A percentile compares a stretch with the other conserved stretches of the same genome.
Conservation (phyloP, 1,140 invertebrate genomes). For the Asobara japonica region DNA sequence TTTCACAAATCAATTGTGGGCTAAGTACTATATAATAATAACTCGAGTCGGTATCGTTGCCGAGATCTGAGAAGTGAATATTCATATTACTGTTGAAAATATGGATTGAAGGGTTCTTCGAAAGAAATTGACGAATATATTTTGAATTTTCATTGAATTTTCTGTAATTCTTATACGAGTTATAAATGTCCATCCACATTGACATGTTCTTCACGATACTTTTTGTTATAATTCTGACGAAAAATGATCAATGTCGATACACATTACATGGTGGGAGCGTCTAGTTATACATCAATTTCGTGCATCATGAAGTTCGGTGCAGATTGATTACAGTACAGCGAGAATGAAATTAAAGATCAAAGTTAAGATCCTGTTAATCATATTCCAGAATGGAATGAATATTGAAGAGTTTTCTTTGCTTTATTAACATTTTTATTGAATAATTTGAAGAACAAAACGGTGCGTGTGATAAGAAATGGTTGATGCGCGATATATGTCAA, state of each 20-base stretch:
- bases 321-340: constrained; percentile 18
- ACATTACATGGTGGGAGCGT: not conserved
- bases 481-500: not conserved
- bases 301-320: constrained; percentile 18
- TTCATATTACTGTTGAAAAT: too few relatives aligned
- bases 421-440: constrained; percentile 20
- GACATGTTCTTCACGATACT: not conserved
- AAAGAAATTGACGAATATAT: too few relatives aligned
- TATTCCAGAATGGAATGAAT: constrained; percentile 47
- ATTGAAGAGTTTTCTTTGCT: constrained; percentile 40
- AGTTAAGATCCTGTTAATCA: constrained; percentile 9
- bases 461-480: too few relatives aligned
- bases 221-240: not conserved
- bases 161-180: not conserved
- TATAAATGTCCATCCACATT: not conserved
- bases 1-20: too few relatives aligned
- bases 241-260: not conserved
- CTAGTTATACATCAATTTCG: not conserved
- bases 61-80: too few relatives aligned
- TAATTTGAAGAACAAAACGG: not conserved
- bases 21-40: too few relatives aligned
- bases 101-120: too few relatives aligned
- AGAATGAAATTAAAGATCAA: constrained; percentile 18
- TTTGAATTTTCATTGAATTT: not conserved
- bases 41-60: too few relatives aligned